Evolutionary conservation across 2,797 vertebrate genomes (phyloP).

Genomic region (Pempheris klunzingeri): DNA sequence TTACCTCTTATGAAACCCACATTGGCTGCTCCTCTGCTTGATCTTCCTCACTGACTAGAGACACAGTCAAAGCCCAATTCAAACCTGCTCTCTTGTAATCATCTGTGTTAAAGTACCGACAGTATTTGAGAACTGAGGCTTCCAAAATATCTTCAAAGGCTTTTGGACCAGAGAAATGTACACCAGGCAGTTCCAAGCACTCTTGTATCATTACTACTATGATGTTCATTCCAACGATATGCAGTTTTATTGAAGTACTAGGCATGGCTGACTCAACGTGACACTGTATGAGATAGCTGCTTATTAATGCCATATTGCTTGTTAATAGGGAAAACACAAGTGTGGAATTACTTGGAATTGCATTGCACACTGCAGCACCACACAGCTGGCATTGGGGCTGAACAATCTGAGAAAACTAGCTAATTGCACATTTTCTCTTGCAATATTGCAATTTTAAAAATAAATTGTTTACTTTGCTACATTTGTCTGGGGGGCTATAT

Average conservation of each 20-base stretch:
- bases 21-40: constrained; percentile 11
- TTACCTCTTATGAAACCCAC: constrained; percentile 12
- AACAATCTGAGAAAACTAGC: neutral
- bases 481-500: neutral
- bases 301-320: constrained; percentile 21
- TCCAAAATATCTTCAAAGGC: constrained; percentile 67
- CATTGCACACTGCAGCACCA: neutral
- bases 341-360: neutral
- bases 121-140: constrained; percentile 45
- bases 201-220: constrained; percentile 47
- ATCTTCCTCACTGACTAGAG: constrained; percentile 22
- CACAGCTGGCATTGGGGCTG: neutral
- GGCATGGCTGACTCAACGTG: constrained; percentile 19
- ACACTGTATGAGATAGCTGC: constrained; percentile 14
- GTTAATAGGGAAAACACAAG: constrained; percentile 15
- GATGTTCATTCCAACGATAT: constrained; percentile 46
- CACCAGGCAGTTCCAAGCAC: constrained; percentile 51
- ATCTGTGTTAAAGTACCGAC: constrained; percentile 52
- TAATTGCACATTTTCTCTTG: neutral
- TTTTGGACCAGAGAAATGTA: constrained; percentile 50
- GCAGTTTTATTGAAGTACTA: constrained; percentile 20
- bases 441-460: neutral
- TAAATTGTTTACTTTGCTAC: neutral
- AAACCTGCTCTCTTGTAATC: constrained; percentile 56
- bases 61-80: constrained; percentile 44